Percentiles rank a stretch among this genome's conserved stretches.
phyloP scores from a whole-genome alignment of 2,888 invertebrate species.

The Leptinotarsa tumamoca region DNA sequence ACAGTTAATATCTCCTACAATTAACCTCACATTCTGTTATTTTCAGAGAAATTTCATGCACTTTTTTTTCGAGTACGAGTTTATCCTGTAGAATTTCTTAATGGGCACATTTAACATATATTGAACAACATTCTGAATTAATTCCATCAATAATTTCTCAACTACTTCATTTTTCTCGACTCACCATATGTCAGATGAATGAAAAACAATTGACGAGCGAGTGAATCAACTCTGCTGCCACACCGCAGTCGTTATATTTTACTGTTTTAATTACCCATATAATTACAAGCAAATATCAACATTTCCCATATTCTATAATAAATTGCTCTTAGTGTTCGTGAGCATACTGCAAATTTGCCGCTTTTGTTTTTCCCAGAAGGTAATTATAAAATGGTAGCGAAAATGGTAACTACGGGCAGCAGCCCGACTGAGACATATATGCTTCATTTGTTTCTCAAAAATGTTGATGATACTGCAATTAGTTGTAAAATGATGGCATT shows the following conservation, averaged over 20 bases:
- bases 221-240: neutral
- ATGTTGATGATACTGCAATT: constrained; percentile 19
- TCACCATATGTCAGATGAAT: neutral
- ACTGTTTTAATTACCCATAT: constrained; percentile 8
- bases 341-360: neutral
- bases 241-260: neutral
- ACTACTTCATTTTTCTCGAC: neutral
- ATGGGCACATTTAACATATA: too few species aligned
- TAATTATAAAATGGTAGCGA: constrained; percentile 25
- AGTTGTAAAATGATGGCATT: neutral
- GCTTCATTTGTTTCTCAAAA: constrained; percentile 19
- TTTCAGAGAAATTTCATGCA: too few species aligned
- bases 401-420: constrained; percentile 20
- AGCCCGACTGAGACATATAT: constrained; percentile 19
- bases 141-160: neutral
- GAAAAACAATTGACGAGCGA: neutral
- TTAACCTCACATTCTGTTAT: too few species aligned
- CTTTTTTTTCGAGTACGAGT: too few species aligned
- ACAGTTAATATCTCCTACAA: too few species aligned
- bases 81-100: too few species aligned
- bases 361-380: neutral
- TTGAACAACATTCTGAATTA: neutral
- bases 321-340: constrained; percentile 11
- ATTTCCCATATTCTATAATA: constrained; percentile 10
- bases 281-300: neutral